Base-by-base conservation (phyloP, 2,888 invertebrate species). In the Phasia obesa region DNA sequence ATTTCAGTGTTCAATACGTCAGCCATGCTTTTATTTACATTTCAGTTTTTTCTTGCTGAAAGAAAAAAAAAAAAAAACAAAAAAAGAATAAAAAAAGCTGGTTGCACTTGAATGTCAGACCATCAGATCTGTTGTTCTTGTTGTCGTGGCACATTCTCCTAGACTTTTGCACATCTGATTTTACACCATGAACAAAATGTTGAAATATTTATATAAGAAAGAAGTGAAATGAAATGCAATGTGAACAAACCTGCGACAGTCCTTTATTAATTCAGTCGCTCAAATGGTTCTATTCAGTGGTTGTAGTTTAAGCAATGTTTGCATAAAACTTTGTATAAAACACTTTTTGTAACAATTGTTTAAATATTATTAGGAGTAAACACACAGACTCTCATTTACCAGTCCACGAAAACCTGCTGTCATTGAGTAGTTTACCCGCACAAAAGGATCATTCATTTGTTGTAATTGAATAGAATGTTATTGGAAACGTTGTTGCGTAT, bases 181-280 rank as follows among this genome's bases (percentile, higher is more conserved):
- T 17, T 44, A 15, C 13, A 71, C 49, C 23, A n/a, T 13, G 15
- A 60, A 51, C n/a, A 51, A 59, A 59, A 51, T 60, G 67, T 49
- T 69, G 23, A 77, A 69, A 31, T 44, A 27, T 42, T 17, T 53
- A 55, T 57, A 19, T 42, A n/a, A 13, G 49, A 49, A 57, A 67
- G 25, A 55, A 74, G 25, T 49, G 23, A 51, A 69, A 60, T 69
- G 49, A 69, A 76, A 53, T 69, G 51, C 19, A 76, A 53, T 69
- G 51, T 23, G 31, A 77, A 53, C 53, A 67, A 59, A 27, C 21
- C 65, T 38, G n/a, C 23, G 73, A 3, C 23, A 44, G 21, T 49
- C 9, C 21, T 60, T 60, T 25, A 64, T 42, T 55, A 42, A 53
- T 31, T 38, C 70, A 42, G 38, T 49, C 21, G 21, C 51, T 73